These are phyloP conservation scores for Mionectes olivaceus DNA, from an alignment of 2,797 vertebrate genomes.

Conservation along the genomic window DNA sequence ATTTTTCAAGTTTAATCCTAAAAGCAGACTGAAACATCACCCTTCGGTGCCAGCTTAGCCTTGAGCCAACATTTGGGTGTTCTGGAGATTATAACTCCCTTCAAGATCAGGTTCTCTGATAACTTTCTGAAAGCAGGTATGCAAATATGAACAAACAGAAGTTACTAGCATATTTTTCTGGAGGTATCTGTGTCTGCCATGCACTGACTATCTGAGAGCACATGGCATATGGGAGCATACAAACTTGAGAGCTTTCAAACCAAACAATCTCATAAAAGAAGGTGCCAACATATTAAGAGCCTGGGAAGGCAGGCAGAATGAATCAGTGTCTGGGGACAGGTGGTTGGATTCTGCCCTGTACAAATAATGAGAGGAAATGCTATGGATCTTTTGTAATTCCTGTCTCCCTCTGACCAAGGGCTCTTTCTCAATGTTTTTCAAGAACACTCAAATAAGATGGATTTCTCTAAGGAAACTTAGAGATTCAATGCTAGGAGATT, in stretches of 20 bases:
- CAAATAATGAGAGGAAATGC: conserved; percentile 5
- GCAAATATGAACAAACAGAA: background rate
- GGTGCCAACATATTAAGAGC: background rate
- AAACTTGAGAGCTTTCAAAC: background rate
- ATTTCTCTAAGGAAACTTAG: background rate
- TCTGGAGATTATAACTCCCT: conserved; percentile 4
- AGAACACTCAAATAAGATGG: background rate
- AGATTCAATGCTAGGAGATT: background rate
- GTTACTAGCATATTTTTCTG: background rate
- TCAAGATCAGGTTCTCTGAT: background rate
- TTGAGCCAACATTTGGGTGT: conserved; percentile 6
- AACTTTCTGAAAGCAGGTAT: background rate
- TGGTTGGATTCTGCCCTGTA: background rate
- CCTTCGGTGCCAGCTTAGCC: background rate
- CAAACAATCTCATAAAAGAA: background rate
- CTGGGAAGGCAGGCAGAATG: background rate
- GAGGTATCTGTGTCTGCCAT: background rate
- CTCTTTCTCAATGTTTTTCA: background rate
- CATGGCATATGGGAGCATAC: background rate
- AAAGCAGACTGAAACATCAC: conserved; percentile 7
- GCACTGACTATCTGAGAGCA: background rate
- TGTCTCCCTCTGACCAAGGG: background rate
- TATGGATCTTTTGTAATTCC: background rate
- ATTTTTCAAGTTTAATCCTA: conserved; percentile 27
- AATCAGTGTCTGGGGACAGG: background rate